Evolutionary conservation across 1,140 invertebrate genomes (phyloP).

Genomic region (Hesperophylax magnus): DNA sequence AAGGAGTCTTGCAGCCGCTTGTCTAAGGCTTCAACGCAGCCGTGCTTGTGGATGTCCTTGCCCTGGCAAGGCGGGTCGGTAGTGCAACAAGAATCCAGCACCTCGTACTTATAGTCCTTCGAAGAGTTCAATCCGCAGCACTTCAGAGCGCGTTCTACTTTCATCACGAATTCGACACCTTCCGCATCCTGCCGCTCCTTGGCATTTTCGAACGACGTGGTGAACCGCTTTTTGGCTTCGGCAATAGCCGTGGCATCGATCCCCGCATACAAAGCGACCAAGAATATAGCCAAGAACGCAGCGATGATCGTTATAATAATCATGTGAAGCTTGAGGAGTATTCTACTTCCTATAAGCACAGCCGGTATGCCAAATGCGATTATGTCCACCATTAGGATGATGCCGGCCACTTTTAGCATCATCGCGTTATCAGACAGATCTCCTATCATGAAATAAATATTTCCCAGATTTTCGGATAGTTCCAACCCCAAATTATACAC

Average conservation of each 20-base stretch:
- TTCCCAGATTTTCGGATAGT: neutral
- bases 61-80: too few species aligned
- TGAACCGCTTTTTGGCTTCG: neutral
- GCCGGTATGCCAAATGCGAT: neutral
- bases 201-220: neutral
- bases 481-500: neutral
- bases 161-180: neutral
- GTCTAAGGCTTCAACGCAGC: neutral
- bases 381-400: neutral
- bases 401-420: neutral
- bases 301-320: neutral
- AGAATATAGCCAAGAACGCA: neutral
- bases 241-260: neutral
- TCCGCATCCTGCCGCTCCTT: neutral
- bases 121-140: slow-evolving; percentile 1
- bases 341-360: neutral
- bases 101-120: neutral
- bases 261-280: neutral
- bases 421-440: neutral
- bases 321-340: slow-evolving; percentile 7
- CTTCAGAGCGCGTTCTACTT: neutral
- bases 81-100: neutral
- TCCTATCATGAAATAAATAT: neutral
- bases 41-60: neutral
- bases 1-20: neutral